These are phyloP conservation scores for Gallinago nigripennis DNA, from an alignment of 2,797 vertebrate species.

Conservation along the genomic window DNA sequence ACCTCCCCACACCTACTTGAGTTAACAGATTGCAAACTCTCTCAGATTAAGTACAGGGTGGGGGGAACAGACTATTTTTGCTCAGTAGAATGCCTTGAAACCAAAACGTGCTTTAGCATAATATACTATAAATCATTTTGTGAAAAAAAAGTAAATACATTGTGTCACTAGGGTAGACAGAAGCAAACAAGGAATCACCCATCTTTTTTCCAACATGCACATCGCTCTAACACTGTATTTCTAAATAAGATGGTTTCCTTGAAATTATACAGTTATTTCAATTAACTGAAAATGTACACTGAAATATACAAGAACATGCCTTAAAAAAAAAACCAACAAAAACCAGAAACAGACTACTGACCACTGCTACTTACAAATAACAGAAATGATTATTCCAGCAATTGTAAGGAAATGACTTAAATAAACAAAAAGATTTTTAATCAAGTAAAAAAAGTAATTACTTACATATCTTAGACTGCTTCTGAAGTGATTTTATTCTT, in stretches of 20 bases:
- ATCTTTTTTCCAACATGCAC: neutral
- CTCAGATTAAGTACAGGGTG: neutral
- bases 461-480: neutral
- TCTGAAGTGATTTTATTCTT: conserved; percentile 18
- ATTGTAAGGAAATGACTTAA: neutral
- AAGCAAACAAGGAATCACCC: neutral
- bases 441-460: neutral
- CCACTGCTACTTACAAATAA: neutral
- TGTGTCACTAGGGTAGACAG: neutral
- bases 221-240: neutral
- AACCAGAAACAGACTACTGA: neutral
- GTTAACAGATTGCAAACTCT: neutral
- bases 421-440: neutral
- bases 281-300: neutral
- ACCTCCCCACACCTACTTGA: neutral
- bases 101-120: neutral
- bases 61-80: neutral
- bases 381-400: neutral
- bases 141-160: neutral
- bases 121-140: neutral
- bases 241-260: neutral
- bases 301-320: neutral
- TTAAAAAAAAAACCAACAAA: no score
- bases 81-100: neutral
- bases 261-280: neutral